Base-by-base conservation (phyloP, 2,888 invertebrate species). In the Scaptomyza polygonia region DNA sequence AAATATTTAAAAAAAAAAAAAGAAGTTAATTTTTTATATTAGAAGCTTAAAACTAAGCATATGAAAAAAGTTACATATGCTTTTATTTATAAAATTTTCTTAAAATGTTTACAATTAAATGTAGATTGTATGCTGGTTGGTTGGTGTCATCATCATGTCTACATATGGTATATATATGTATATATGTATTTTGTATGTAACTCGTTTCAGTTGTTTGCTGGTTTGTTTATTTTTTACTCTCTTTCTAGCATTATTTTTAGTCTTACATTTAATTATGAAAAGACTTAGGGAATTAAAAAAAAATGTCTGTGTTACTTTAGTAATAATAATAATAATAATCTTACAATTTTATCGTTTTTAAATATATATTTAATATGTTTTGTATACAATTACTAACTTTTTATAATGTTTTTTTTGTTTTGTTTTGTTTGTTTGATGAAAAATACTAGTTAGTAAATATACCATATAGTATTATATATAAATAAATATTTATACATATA, bases 1-100 rank as follows among this genome's bases (percentile, higher is more conserved):
- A n/a, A n/a, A n/a, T 34, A 16, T 9, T 36, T 39, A 52, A 72
- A 79, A 77, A 40, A 49, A 49, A 80, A 49, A 80, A 72, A 34
- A 6, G 9, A 25, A 8, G 29, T 44, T n/a, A 63, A 64, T 61
- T 44, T 57, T 34, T 44, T 44, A 53, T 29, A 29, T 57, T 49
- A 36, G 36, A 45, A 5, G 21, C 56, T 65, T 69, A 67, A 43
- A 16, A 14, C 67, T 75, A 75, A 25, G 57, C 55, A 55, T 64
- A 45, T 45, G 54, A 69, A 73, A 72, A 55, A 44, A 54, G 27
- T 53, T 53, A 44, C 53, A 39, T 55, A 55, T 44, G 18, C n/a
- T 55, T 18, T 2, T 14, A 52, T 29, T 25, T 48, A 40, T 47
- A 11, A 30, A 21, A 32, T 43, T 39, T 16, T 27, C 32, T 48